Percentiles rank a stretch among this genome's conserved stretches.
These are phyloP conservation scores for Ophiothrix spiculata DNA, from an alignment of 35 echinoderm and acorn worm genomes.

Conservation along the genomic window DNA sequence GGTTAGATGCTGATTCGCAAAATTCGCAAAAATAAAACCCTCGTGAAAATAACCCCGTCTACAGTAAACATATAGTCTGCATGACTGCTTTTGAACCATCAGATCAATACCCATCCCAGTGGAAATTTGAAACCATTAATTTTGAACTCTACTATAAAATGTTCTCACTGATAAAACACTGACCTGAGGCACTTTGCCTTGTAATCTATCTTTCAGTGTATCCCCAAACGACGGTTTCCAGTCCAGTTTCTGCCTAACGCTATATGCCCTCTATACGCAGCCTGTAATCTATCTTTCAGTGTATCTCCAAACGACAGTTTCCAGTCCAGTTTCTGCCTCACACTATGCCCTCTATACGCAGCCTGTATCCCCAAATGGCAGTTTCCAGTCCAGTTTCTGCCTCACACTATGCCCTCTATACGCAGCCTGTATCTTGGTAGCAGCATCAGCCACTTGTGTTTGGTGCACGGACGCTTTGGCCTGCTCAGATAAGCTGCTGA, in stretches of 20 bases:
- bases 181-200: slow-evolving; percentile 11
- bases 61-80: no score
- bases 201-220: slow-evolving; percentile 18
- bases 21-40: no score
- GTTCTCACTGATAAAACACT: no score
- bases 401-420: slow-evolving; percentile 79
- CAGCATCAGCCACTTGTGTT: slow-evolving; percentile 45
- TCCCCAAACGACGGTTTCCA: no score
- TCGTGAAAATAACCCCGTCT: no score
- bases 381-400: slow-evolving; percentile 76
- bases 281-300: not conserved
- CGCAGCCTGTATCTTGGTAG: slow-evolving; percentile 87
- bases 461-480: slow-evolving; percentile 23
- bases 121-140: no score
- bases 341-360: slow-evolving; percentile 74
- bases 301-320: slow-evolving; percentile 48
- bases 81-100: slow-evolving; percentile 67
- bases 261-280: no score
- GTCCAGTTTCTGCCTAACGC: no score
- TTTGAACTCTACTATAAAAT: no score
- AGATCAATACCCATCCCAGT: slow-evolving; percentile 72
- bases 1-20: no score
- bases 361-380: slow-evolving; percentile 92
- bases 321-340: slow-evolving; percentile 85
- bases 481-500: slow-evolving; percentile 47